phyloP scores from a whole-genome alignment of 2,888 invertebrate genomes.

The Dichetophora obliterata region DNA sequence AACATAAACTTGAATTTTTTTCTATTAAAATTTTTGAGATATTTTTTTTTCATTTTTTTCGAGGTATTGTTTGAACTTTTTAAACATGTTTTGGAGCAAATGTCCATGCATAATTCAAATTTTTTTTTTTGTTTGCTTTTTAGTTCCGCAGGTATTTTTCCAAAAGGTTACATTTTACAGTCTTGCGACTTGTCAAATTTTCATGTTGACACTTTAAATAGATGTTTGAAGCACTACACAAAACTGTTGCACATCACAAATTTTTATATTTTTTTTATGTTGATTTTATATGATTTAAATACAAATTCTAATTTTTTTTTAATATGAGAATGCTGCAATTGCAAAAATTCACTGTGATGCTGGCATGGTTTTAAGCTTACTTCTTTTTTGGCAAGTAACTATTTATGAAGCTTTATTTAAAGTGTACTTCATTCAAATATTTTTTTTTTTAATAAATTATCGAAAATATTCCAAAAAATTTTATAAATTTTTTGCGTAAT shows the following conservation, averaged over 20 bases:
- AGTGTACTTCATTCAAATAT: slow-evolving; percentile 1
- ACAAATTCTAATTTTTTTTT: too few relatives aligned
- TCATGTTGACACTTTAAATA: too few relatives aligned
- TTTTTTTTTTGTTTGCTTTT: slow-evolving; percentile 5
- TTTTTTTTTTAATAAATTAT: background rate
- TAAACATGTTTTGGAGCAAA: slow-evolving; percentile 18
- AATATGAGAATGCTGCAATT: slow-evolving; percentile 1
- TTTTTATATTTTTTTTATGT: too few relatives aligned
- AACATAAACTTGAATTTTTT: slow-evolving; percentile 3
- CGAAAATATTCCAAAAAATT: background rate
- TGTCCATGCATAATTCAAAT: slow-evolving; percentile 27
- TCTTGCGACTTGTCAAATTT: background rate
- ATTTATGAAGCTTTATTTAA: slow-evolving; percentile 30
- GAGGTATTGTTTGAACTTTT: slow-evolving; percentile 5
- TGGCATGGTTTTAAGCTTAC: background rate
- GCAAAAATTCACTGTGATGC: background rate
- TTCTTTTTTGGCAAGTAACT: slow-evolving; percentile 15
- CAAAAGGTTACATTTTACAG: slow-evolving; percentile 11
- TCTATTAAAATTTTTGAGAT: background rate
- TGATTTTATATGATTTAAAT: too few relatives aligned
- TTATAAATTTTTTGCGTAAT: background rate
- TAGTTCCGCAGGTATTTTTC: background rate
- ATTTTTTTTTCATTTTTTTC: background rate
- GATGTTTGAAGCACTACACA: background rate
- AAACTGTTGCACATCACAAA: background rate